These are phyloP conservation scores for Sweltsa coloradensis DNA, from an alignment of 1,140 invertebrate species.

Conservation along the genomic window DNA sequence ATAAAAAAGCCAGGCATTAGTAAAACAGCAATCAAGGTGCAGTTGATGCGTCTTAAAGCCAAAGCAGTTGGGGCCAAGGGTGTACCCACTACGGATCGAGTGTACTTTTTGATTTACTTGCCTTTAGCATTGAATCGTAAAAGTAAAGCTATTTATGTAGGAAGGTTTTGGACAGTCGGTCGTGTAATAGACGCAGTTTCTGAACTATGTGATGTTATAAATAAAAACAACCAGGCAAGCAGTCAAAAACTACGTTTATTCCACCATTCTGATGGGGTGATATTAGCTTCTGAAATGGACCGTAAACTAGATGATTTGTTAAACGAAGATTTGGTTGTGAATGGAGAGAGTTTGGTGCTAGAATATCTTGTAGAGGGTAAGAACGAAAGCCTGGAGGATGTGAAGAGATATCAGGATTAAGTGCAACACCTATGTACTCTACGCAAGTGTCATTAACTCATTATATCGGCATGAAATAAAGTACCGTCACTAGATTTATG, in stretches of 20 bases:
- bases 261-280: constrained; percentile 30
- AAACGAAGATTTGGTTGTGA: too few species aligned
- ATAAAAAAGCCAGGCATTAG: constrained; percentile 13
- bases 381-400: too few species aligned
- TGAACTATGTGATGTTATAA: constrained; percentile 35
- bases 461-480: too few species aligned
- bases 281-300: constrained; percentile 32
- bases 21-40: constrained; percentile 47
- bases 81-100: constrained; percentile 36
- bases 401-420: too few species aligned
- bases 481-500: too few species aligned
- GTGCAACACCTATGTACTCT: too few species aligned
- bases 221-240: constrained; percentile 40
- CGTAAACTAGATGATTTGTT: constrained; percentile 29
- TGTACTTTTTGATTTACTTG: constrained; percentile 43
- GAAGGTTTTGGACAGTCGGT: constrained; percentile 39
- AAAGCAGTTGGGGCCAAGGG: constrained; percentile 41
- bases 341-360: too few species aligned
- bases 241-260: constrained; percentile 36
- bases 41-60: constrained; percentile 53
- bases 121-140: constrained; percentile 18
- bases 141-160: constrained; percentile 33
- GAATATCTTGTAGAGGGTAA: too few species aligned
- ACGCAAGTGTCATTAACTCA: too few species aligned
- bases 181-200: constrained; percentile 43